Conservation (phyloP, 1,140 invertebrate species). For the Drosophila yakuba region DNA sequence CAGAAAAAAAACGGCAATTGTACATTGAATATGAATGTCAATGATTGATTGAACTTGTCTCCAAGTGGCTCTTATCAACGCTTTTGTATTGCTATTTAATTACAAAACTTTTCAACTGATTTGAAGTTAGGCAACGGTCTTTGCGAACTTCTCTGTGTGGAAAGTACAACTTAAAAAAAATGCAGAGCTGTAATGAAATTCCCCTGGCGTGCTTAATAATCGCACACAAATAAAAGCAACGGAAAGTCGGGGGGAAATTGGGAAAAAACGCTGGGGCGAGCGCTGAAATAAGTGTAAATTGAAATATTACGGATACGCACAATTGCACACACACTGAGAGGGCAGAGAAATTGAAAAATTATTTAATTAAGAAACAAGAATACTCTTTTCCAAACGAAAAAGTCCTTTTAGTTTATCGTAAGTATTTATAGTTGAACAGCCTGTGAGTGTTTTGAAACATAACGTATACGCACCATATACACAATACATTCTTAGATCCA, state of each 20-base stretch:
- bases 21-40: conserved; percentile 16
- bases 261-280: not conserved
- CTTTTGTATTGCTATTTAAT: conserved; percentile 49
- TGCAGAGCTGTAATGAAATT: conserved; percentile 14
- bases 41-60: conserved; percentile 43
- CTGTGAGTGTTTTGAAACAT: not conserved
- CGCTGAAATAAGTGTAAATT: conserved; percentile 22
- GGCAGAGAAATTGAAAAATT: not conserved
- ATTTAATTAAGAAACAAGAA: not conserved
- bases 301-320: conserved; percentile 47
- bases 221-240: conserved; percentile 9
- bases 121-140: conserved; percentile 9
- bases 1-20: not conserved
- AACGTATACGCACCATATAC: not conserved
- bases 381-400: not conserved
- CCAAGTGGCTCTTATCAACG: conserved; percentile 37
- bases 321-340: not conserved
- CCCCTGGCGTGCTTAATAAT: conserved; percentile 31
- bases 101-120: conserved; percentile 46
- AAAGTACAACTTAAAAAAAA: conserved; percentile 10
- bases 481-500: too few species aligned
- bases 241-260: too few species aligned
- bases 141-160: conserved; percentile 12
- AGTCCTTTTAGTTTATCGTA: not conserved
- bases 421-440: too few species aligned